Conservation (phyloP, 2,888 invertebrate species). For the Drosophila paucipuncta region DNA sequence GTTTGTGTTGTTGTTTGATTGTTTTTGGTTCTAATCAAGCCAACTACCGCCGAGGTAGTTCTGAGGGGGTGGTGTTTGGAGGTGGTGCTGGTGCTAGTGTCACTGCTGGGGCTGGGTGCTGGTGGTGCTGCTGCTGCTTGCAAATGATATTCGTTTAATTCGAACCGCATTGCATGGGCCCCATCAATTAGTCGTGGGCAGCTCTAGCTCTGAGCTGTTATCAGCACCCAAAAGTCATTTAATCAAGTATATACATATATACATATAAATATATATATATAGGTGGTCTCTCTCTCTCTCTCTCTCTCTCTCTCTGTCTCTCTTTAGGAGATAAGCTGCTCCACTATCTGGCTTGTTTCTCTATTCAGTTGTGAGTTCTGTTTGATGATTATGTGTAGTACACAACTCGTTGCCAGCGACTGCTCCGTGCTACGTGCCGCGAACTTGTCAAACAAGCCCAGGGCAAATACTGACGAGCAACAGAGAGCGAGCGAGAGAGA, state of each 20-base stretch:
- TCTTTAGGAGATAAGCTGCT: conserved; percentile 59
- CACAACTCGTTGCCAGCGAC: conserved; percentile 72
- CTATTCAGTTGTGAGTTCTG: conserved; percentile 29
- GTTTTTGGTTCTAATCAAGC: conserved; percentile 82
- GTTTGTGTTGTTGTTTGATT: conserved; percentile 82
- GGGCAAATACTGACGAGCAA: conserved; percentile 54
- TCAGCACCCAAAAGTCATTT: conserved; percentile 75
- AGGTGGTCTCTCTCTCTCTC: conserved; percentile 13
- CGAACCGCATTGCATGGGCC: conserved; percentile 59
- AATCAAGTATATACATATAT: conserved; percentile 41
- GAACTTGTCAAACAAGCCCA: conserved; percentile 75
- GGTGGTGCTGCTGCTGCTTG: conserved; percentile 55
- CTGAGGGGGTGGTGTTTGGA: conserved; percentile 14
- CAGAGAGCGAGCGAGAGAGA: conserved; percentile 13
- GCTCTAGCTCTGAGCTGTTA: conserved; percentile 43
- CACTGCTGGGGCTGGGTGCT: conserved; percentile 1
- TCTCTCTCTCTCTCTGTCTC: conserved; percentile 6
- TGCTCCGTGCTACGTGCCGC: conserved; percentile 75
- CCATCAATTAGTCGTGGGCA: conserved; percentile 50
- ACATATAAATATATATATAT: conserved; percentile 16
- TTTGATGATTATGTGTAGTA: conserved; percentile 74
- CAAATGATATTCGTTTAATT: conserved; percentile 81
- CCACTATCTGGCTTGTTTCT: conserved; percentile 52
- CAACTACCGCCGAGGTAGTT: conserved; percentile 82
- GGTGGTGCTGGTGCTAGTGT: conserved; percentile 19